Conservation (phyloP, 1,140 invertebrate species). For the Episyrphus balteatus region DNA sequence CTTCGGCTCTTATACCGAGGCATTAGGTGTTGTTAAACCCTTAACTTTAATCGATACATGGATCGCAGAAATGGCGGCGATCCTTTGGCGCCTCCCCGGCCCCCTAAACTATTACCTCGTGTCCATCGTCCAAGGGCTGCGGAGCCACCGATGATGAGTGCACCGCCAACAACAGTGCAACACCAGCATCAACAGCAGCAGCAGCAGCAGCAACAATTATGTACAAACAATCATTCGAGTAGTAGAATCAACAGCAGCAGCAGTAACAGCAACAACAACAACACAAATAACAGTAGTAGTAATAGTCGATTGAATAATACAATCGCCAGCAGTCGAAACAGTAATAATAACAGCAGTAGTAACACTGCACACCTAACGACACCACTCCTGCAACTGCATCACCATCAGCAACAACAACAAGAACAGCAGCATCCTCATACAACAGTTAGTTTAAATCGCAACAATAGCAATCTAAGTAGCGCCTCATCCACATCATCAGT, state of each 20-base stretch:
- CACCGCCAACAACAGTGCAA: constrained; percentile 11
- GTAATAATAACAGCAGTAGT: constrained; percentile 18
- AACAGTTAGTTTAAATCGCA: constrained; percentile 1
- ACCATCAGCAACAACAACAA: neutral
- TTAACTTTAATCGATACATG: constrained; percentile 32
- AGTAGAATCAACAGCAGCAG: constrained; percentile 22
- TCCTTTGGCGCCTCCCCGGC: constrained; percentile 50
- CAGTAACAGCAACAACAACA: constrained; percentile 28
- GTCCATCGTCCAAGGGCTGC: constrained; percentile 45
- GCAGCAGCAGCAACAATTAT: constrained; percentile 10
- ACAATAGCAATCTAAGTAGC: constrained; percentile 18
- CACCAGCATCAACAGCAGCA: constrained; percentile 7
- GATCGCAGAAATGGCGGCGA: constrained; percentile 50
- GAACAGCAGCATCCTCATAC: constrained; percentile 9
- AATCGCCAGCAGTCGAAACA: constrained; percentile 7
- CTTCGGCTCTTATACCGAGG: constrained; percentile 12
- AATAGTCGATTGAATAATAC: constrained; percentile 3
- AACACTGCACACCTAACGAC: neutral
- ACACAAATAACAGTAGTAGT: constrained; percentile 6
- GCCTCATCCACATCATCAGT: constrained; percentile 29
- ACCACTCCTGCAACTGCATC: neutral
- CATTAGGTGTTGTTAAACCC: constrained; percentile 14
- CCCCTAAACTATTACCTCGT: constrained; percentile 49
- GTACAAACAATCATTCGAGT: constrained; percentile 1
- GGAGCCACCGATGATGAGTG: constrained; percentile 38